These are phyloP conservation scores for Furcula furcula DNA, from an alignment of 2,888 invertebrate species.

Conservation along the genomic window DNA sequence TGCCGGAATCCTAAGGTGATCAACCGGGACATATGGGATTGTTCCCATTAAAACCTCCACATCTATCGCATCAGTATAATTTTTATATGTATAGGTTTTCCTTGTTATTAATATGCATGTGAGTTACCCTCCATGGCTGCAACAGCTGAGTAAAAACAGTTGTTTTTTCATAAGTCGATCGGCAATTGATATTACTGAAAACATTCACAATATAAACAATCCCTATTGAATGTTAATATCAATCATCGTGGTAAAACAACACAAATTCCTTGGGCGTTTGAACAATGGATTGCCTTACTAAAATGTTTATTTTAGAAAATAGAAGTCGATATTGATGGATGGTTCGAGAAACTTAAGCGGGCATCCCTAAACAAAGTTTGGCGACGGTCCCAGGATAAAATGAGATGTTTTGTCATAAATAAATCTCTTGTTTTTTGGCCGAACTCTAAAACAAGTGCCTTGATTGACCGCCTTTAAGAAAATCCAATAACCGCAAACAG, in stretches of 20 bases:
- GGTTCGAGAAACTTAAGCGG: slow-evolving; percentile 19
- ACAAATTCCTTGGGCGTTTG: slow-evolving; percentile 11
- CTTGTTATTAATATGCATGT: too few species aligned
- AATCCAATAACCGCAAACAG: too few species aligned
- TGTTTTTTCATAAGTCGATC: too few species aligned
- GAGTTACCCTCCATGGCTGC: too few species aligned
- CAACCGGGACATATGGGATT: too few species aligned
- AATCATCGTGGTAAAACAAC: slow-evolving; percentile 24
- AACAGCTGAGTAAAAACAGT: too few species aligned
- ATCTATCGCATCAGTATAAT: too few species aligned
- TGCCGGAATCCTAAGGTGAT: too few species aligned
- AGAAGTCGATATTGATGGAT: slow-evolving; percentile 31
- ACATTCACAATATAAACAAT: neutral
- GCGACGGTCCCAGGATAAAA: slow-evolving; percentile 21
- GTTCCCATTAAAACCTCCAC: too few species aligned
- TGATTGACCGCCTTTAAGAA: too few species aligned
- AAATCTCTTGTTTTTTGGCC: neutral
- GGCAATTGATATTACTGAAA: neutral
- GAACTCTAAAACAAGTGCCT: too few species aligned
- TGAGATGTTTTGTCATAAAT: slow-evolving; percentile 14
- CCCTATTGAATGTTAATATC: slow-evolving; percentile 16
- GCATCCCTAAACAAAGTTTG: slow-evolving; percentile 17
- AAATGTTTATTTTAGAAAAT: slow-evolving; percentile 30
- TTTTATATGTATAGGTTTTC: too few species aligned
- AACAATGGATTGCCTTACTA: slow-evolving; percentile 21